Evolutionary conservation across 2,797 vertebrate genomes (phyloP), one percentile per base, ranked within the genome.

Genomic region (Sandelia bainsii): DNA sequence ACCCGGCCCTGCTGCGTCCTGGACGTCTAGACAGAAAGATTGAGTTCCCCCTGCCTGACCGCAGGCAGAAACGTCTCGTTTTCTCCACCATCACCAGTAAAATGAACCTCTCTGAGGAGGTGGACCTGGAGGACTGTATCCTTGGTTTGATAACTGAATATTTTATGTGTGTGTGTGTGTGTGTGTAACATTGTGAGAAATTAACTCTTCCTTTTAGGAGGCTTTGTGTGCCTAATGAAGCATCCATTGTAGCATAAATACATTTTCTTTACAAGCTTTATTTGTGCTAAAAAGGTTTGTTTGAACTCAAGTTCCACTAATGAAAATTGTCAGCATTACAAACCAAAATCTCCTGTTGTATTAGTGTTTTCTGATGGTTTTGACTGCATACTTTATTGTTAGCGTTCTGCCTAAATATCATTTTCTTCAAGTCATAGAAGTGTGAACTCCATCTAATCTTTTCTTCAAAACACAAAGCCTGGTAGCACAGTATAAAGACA

Each of bases 61-160:
- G 97, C 54, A 93, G 97, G 29, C 97, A 98, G 87, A 98, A 98
- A 49, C 95, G 97, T 0, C 89, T 98, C 44, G 95, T 98, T 86
- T 98, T 98, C 91, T 95, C 96, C 87, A 98, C 97, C 81, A 98
- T 99, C 92, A 98, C 96, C 77, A 96, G 96, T 88, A 98, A 97
- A 85, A 98, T 99, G 97, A 99, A 99, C 90, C 94, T 99, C 8
- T 97, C 96, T 0, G 97, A 98, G 89, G 97, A 99, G 87, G 96
- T 98, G 6, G 97, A 99, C 90, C 92, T 98, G 52, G 97, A 99
- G 88, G 97, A 98, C 57, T 98, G 97, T 97, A 98, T 97, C 96
- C 94, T 96, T 58, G 4, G 14, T 60, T 53, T 45, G 14, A 19
- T 49, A 64, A 65, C 6, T 0, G 14, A 29, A 3, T 37, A 25